phyloP scores from a whole-genome alignment of 2,113 vertebrate species.

The Indicator maculatus region DNA sequence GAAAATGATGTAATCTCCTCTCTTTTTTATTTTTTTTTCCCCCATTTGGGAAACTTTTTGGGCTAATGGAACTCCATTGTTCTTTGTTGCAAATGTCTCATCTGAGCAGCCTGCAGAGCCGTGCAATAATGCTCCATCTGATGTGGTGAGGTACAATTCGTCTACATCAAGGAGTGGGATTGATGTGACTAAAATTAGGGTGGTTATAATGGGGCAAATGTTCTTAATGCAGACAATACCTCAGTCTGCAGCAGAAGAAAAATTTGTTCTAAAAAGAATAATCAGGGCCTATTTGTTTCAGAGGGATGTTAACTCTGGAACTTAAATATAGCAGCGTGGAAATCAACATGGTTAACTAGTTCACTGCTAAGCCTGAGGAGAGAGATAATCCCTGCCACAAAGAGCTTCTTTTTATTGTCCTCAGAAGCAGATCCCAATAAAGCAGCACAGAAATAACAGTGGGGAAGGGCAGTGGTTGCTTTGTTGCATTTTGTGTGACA shows the following conservation, averaged over 20 bases:
- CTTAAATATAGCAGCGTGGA: constrained; percentile 35
- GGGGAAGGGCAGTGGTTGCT: neutral
- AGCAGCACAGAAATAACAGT: neutral
- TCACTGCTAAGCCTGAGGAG: constrained; percentile 7
- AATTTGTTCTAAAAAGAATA: constrained; percentile 43
- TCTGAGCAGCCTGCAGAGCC: constrained; percentile 8
- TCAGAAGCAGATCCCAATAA: neutral
- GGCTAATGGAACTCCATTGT: constrained; percentile 33
- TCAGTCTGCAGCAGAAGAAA: constrained; percentile 45
- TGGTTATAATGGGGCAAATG: constrained; percentile 47
- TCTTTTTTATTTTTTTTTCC: neutral
- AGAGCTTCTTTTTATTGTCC: neutral
- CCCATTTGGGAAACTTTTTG: neutral
- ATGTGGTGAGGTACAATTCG: neutral
- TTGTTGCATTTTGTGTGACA: neutral
- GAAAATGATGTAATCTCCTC: neutral
- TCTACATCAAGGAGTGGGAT: constrained; percentile 47
- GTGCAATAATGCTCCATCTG: constrained; percentile 28
- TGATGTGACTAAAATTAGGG: constrained; percentile 60
- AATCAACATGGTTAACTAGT: constrained; percentile 53
- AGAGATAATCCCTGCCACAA: constrained; percentile 19
- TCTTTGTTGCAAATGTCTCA: constrained; percentile 31
- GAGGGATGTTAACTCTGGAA: constrained; percentile 17
- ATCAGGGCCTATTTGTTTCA: constrained; percentile 49
- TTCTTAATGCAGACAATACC: constrained; percentile 53